Percentiles rank a stretch among this genome's conserved stretches.
phyloP scores from a whole-genome alignment of 2,888 invertebrate species.

The Lagria hirta region DNA sequence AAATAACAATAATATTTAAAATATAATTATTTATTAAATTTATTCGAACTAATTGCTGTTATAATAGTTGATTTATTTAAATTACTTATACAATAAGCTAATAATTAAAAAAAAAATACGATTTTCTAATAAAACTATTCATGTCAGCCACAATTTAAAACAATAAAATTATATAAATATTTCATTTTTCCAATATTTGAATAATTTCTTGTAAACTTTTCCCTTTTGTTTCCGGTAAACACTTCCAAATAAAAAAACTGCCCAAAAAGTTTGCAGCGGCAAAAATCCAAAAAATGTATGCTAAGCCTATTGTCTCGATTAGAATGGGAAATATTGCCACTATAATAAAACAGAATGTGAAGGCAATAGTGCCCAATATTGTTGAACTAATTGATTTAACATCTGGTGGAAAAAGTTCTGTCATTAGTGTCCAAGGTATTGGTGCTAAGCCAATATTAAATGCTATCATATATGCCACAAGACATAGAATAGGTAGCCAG shows the following conservation, averaged over 20 bases:
- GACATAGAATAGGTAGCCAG: conserved; percentile 71
- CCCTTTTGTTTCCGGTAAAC: conserved; percentile 42
- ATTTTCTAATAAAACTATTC: no score
- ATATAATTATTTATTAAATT: no score
- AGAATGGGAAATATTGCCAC: conserved; percentile 38
- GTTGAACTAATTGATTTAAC: conserved; percentile 66
- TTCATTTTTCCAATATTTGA: no score
- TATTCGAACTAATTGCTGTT: no score
- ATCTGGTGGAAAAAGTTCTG: conserved; percentile 76
- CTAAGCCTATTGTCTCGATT: no score
- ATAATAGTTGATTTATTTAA: no score
- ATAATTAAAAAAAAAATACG: no score
- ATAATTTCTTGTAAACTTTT: conserved; percentile 35
- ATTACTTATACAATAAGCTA: no score
- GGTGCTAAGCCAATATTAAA: conserved; percentile 73
- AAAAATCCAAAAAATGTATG: conserved; percentile 37
- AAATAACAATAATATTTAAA: no score
- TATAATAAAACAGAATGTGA: conserved; percentile 31
- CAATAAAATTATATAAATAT: no score
- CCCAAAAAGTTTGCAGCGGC: conserved; percentile 28
- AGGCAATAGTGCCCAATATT: conserved; percentile 28
- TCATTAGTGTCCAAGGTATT: conserved; percentile 78
- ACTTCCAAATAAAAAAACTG: conserved; percentile 30
- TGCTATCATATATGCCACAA: conserved; percentile 69
- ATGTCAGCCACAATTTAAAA: no score